A percentile compares a stretch with the other conserved stretches of the same genome.
These are phyloP conservation scores for Caenorhabditis japonica DNA, from an alignment of 2,888 invertebrate genomes.

Conservation along the genomic window DNA sequence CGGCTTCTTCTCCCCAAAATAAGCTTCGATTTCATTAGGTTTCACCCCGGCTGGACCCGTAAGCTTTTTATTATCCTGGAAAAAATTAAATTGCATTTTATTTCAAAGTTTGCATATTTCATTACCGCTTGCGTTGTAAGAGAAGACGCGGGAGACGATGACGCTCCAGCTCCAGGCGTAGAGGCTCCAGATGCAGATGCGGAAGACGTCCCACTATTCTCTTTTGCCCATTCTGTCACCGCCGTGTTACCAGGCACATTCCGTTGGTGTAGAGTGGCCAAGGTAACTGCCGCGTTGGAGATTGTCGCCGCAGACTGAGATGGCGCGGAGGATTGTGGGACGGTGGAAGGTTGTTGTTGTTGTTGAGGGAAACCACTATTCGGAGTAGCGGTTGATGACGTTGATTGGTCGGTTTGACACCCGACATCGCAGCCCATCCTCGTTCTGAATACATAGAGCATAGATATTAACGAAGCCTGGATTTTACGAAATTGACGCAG, in stretches of 20 bases:
- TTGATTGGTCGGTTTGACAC: conserved; percentile 44
- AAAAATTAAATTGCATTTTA: conserved; percentile 17
- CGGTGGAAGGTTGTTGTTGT: conserved; percentile 8
- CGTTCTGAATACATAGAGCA: background rate
- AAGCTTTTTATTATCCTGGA: conserved; percentile 16
- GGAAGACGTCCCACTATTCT: background rate
- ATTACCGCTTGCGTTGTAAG: background rate
- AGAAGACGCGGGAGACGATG: conserved; percentile 1
- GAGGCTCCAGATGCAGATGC: conserved; percentile 28
- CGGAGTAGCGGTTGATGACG: background rate
- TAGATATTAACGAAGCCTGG: too few species aligned
- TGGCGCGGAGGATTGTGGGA: too few species aligned
- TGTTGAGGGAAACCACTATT: background rate
- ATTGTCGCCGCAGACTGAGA: too few species aligned
- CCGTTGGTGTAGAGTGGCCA: too few species aligned
- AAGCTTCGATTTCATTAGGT: conserved; percentile 33
- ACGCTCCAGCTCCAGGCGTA: conserved; percentile 4
- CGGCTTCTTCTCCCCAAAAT: conserved; percentile 42
- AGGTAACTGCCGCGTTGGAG: too few species aligned
- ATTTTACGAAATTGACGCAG: too few species aligned
- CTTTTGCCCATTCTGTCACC: background rate
- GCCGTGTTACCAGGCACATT: too few species aligned
- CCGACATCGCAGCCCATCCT: conserved; percentile 30
- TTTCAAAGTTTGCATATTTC: too few species aligned
- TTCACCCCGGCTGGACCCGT: conserved; percentile 44